A percentile compares a stretch with the other conserved stretches of the same genome.
These are phyloP conservation scores for Calliphora vomitoria DNA, from an alignment of 2,888 invertebrate genomes.

Conservation along the genomic window DNA sequence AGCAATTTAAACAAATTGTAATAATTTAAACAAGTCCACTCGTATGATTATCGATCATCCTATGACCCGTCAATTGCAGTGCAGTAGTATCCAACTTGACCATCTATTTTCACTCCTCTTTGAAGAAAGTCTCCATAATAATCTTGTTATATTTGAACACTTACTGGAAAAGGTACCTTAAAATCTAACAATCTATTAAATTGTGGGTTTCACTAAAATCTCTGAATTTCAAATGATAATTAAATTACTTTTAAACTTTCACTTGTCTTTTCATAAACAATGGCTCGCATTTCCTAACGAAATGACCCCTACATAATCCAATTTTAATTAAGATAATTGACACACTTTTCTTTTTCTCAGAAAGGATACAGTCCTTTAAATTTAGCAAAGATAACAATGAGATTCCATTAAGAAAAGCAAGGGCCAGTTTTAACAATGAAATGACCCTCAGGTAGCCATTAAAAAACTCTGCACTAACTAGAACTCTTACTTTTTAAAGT, in stretches of 20 bases:
- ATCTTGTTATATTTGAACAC: no score
- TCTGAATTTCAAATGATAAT: no score
- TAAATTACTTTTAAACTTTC: background rate
- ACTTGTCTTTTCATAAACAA: background rate
- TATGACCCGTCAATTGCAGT: no score
- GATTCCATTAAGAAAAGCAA: background rate
- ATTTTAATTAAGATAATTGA: background rate
- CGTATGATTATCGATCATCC: no score
- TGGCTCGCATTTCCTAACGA: background rate
- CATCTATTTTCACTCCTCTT: no score
- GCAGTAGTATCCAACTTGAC: no score
- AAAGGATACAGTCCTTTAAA: background rate
- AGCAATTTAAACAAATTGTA: no score
- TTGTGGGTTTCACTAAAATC: background rate
- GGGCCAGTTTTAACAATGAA: background rate
- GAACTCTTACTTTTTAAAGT: slow-evolving; percentile 5
- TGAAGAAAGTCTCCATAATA: no score
- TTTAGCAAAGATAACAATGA: background rate
- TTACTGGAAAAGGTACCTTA: no score
- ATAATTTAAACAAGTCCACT: no score
- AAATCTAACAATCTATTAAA: no score
- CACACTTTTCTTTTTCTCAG: background rate
- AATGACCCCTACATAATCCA: background rate
- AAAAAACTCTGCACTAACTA: background rate
- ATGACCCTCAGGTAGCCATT: background rate